These are phyloP conservation scores for Drepana falcataria DNA, from an alignment of 2,888 invertebrate species.

Conservation along the genomic window DNA sequence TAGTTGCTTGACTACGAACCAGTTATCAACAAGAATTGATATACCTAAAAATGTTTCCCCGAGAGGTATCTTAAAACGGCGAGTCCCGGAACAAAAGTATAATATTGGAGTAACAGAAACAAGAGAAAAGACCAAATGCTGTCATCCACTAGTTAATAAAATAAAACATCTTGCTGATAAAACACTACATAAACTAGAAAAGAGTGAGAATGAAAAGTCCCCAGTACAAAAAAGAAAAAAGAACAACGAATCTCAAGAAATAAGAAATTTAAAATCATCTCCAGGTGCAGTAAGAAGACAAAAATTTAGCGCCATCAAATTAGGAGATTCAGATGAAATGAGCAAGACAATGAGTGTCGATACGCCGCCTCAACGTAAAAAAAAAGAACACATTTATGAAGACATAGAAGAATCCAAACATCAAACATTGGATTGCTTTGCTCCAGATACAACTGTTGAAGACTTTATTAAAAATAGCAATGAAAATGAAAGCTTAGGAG, in stretches of 20 bases:
- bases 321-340: constrained; percentile 73
- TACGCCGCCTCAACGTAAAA: constrained; percentile 67
- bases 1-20: constrained; percentile 39
- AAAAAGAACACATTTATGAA: constrained; percentile 81
- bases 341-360: constrained; percentile 66
- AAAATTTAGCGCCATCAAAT: constrained; percentile 70
- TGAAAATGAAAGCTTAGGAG: constrained; percentile 66
- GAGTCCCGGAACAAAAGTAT: constrained; percentile 60
- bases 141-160: constrained; percentile 82
- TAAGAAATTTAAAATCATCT: constrained; percentile 79
- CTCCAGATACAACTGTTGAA: constrained; percentile 24
- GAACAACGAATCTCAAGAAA: constrained; percentile 78
- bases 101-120: constrained; percentile 63
- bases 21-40: constrained; percentile 49
- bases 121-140: constrained; percentile 74
- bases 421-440: constrained; percentile 55
- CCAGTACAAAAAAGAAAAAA: constrained; percentile 64
- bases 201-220: constrained; percentile 60
- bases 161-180: constrained; percentile 81
- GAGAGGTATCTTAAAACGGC: constrained; percentile 76
- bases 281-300: constrained; percentile 79
- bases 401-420: constrained; percentile 75
- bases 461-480: constrained; percentile 46
- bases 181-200: constrained; percentile 75
- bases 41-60: constrained; percentile 66